Base-by-base conservation (phyloP, 30 jellyfish, hydroid and myxozoan genomes). In the Catostylus mosaicus region DNA sequence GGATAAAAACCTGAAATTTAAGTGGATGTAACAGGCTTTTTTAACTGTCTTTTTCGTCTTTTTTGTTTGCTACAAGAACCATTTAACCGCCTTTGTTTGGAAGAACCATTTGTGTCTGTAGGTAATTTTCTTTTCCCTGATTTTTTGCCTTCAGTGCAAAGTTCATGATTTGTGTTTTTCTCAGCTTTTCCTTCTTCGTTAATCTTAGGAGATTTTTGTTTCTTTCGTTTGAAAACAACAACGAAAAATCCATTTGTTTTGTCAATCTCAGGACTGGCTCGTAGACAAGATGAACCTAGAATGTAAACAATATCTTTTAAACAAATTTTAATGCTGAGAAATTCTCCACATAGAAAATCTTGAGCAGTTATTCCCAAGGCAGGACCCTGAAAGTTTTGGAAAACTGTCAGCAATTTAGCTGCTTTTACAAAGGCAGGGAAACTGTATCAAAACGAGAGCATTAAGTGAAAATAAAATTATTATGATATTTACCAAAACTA, bases 171-270 rank as follows among this genome's bases (percentile, higher is more conserved):
- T 3, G 30, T 4, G 24, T 52, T 52, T 40, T 40, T 74, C 19
- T 9, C 60, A 26, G 12, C 33, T 23, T 48, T 74, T 74, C 50
- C 31, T 6, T 9, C 86, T 32, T 48, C 78, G 24, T 40, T 67
- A 4, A 48, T 27, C 9, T 46, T 31, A 23, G 24, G 37, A 11
- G 70, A 0, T 18, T 65, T 47, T 67, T n/a, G 22, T 47, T 71
- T 31, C 34, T 18, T 47, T 67, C 98, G 83, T 65, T 91, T 86
- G 52, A 93, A 93, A 34, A 87, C 38, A 18, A 97, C 98, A 23
- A 93, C 98, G 52, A 93, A 93, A 69, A 93, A 93, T 1, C 98
- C 98, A 56, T 93, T 93, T 20, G 98, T 93, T 10, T 36, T 56
- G 69, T 88, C 96, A 9, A 32, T 57, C 10, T 82, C 96, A 3